Conservation (phyloP, 1,140 invertebrate genomes). For the Drosophila jambulina region DNA sequence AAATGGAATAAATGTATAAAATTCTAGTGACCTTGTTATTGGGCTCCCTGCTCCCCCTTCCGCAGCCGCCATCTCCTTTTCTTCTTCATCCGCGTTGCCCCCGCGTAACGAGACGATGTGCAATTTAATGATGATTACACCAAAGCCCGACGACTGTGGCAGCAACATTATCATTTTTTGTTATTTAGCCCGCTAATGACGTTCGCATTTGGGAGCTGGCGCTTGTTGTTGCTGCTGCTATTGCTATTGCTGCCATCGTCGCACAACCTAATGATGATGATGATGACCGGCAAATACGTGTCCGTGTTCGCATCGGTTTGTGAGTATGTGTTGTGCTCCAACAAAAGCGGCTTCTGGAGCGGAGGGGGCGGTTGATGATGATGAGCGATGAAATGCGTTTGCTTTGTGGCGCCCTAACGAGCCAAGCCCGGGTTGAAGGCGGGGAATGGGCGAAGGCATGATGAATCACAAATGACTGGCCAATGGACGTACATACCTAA, state of each 20-base stretch:
- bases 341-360: conserved; percentile 60
- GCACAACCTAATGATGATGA: conserved; percentile 83
- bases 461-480: conserved; percentile 43
- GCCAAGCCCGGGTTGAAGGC: conserved; percentile 29
- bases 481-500: conserved; percentile 3
- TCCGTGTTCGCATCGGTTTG: conserved; percentile 15
- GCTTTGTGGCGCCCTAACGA: conserved; percentile 74
- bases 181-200: conserved; percentile 83
- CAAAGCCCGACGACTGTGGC: conserved; percentile 57
- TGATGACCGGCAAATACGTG: conserved; percentile 72
- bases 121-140: conserved; percentile 83
- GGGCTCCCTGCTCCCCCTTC: not conserved
- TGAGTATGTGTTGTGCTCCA: conserved; percentile 44
- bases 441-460: conserved; percentile 17
- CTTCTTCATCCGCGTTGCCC: conserved; percentile 6
- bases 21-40: conserved; percentile 48
- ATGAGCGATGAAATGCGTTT: conserved; percentile 72
- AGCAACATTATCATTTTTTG: conserved; percentile 83
- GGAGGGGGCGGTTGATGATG: conserved; percentile 61
- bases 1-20: conserved; percentile 31
- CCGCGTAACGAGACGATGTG: conserved; percentile 50
- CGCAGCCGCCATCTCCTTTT: not conserved
- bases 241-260: conserved; percentile 20
- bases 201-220: conserved; percentile 68
- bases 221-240: conserved; percentile 20